phyloP scores from a whole-genome alignment of 2,113 vertebrate species.

The Vulpes ferrilata region DNA sequence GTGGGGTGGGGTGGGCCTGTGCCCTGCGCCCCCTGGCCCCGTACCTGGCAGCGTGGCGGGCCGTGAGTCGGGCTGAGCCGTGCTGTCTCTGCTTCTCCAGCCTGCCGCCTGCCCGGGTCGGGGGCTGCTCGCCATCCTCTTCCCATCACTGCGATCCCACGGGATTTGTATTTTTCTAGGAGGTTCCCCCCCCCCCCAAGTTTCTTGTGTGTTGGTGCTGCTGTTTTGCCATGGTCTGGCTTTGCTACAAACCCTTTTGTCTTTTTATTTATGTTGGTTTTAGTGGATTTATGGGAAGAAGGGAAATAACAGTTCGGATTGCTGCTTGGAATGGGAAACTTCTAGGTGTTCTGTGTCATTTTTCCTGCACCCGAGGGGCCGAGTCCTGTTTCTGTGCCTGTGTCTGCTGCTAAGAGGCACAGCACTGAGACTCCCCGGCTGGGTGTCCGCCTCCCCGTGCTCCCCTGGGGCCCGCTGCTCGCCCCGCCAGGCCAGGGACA shows the following conservation, averaged over 20 bases:
- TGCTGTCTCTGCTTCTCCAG: background rate
- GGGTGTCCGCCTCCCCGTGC: background rate
- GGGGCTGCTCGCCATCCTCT: rapidly evolving
- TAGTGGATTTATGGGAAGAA: background rate
- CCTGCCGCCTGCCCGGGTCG: rapidly evolving
- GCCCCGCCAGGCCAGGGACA: background rate
- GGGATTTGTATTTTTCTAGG: background rate
- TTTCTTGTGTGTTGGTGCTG: background rate
- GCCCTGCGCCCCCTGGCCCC: too few species aligned
- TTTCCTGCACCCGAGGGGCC: rapidly evolving
- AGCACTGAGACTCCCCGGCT: background rate
- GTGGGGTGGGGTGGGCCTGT: background rate
- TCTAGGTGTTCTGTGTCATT: rapidly evolving
- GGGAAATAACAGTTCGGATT: background rate
- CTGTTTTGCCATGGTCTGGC: background rate
- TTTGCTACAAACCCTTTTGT: rapidly evolving
- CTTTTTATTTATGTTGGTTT: background rate
- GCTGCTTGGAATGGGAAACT: background rate
- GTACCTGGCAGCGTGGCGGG: rapidly evolving
- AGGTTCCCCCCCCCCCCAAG: background rate
- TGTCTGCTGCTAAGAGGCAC: too few species aligned
- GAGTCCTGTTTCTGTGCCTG: too few species aligned
- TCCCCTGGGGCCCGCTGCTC: background rate
- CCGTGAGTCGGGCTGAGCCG: background rate
- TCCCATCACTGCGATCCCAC: rapidly evolving